Base-by-base conservation (phyloP, 1,140 invertebrate genomes). In the Acromyrmex charruanus region DNA sequence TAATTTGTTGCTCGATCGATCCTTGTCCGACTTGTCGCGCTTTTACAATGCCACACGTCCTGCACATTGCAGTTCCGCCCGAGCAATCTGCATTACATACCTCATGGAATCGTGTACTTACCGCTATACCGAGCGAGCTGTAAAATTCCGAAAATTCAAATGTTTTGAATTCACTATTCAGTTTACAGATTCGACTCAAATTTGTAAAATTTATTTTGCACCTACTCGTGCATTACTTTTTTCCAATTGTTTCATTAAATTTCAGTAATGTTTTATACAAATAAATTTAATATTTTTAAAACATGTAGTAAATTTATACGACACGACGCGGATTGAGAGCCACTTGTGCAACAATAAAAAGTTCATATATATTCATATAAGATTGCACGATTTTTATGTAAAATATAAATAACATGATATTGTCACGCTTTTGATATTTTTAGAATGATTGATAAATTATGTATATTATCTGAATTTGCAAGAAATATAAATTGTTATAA, bases 1-100 rank as follows among this genome's bases (percentile, higher is more conserved):
- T 55, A 86, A 90, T 90, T 84, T 79, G 61, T 90, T 72, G 80
- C 55, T 3, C 53, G 66, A 90, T 90, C 74, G 79, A 87, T 77
- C 68, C 72, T 74, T 77, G 74, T 51, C 31, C 44, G 10, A 79
- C 51, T 69, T 59, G 66, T 82, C 25, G 59, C 55, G 25, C 53
- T 84, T 74, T 90, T 72, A 65, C 72, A 9, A 51, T 9, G 28
- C 28, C 65, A 9, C 58, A 44, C 25, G 74, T 49, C 31, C 25
- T 31, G n/a, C 58, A 21, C n/a, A 58, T 49, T 68, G 10, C 80
- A 82, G 25, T 82, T 84, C 69, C 31, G 80, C 69, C 55, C 58
- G 55, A 75, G 39, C 18, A 16, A 69, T 69, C 66, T 51, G 44
- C 66, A 51, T 69, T 84, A 75, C 44, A 51, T 74, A 14, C 39